Base-by-base conservation (phyloP, 2,113 vertebrate species). In the Poecilia latipinna region DNA sequence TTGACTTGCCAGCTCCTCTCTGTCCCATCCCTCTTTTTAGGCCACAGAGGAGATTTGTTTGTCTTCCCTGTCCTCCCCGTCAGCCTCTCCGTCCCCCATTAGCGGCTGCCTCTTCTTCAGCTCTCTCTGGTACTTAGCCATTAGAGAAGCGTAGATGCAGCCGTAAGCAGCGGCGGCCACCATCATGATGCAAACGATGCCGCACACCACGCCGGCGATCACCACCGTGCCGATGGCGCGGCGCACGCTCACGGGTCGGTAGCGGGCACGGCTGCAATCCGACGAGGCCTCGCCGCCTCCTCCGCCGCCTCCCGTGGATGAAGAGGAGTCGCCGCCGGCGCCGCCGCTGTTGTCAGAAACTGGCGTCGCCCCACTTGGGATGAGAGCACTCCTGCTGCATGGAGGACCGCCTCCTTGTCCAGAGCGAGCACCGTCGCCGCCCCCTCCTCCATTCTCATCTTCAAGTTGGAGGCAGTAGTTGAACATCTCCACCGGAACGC, bases 171-270 rank as follows among this genome's bases (percentile, higher is more conserved):
- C 98, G 0, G 98, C 98, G 19, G 97, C 98, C 22, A 99, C 97
- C 98, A 99, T 99, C 98, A 99, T 99, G 87, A 99, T 97, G 86
- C 97, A 99, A 10, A 99, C 98, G 0, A 99, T 96, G 68, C 98
- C 97, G 0, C 98, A 99, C 62, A 99, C 97, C 17, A 99, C 98
- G 0, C 97, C 98, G 0, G 97, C 97, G 0, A 99, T 97, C 88
- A 99, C 97, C 88, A 99, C 97, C 0, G 98, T 99, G 89, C 98
- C 98, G 1, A 99, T 97, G 54, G 98, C 98, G 2, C 97, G 94
- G 24, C 98, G 96, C 82, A 99, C 98, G 1, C 97, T 99, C 75
- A 95, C 96, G 0, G 98, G 98, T 44, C 96, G 90, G 61, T 98
- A 97, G 15, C 97, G 94, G 87, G 97, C 95, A 29, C 96, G 96